phyloP scores from a whole-genome alignment of 1,140 invertebrate genomes.

The Solenopsis fugax region DNA sequence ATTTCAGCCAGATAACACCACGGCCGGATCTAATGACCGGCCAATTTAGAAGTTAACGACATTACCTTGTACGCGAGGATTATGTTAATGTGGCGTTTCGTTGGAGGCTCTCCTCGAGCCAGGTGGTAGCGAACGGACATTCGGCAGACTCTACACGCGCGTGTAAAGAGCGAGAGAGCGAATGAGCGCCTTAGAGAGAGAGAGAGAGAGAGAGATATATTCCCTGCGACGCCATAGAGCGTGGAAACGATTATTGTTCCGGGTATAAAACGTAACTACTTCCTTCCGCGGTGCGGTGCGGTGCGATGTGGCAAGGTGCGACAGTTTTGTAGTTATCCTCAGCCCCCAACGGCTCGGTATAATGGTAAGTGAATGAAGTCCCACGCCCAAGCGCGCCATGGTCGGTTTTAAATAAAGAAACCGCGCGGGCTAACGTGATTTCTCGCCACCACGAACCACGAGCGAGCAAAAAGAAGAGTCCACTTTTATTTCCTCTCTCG shows the following conservation, averaged over 20 bases:
- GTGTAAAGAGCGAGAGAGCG: neutral
- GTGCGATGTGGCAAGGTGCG: constrained; percentile 71
- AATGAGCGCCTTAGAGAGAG: constrained; percentile 36
- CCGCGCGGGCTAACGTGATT: constrained; percentile 68
- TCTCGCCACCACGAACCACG: constrained; percentile 43
- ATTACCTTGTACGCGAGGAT: constrained; percentile 69
- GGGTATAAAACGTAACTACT: constrained; percentile 82
- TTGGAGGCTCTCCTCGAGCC: constrained; percentile 53
- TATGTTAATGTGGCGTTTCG: constrained; percentile 74
- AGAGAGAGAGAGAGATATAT: constrained; percentile 26
- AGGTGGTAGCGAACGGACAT: neutral
- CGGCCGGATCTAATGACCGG: constrained; percentile 41
- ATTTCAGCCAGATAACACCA: constrained; percentile 60
- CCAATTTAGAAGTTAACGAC: constrained; percentile 72
- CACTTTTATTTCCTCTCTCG: constrained; percentile 21
- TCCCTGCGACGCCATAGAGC: constrained; percentile 67
- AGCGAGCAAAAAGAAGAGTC: neutral
- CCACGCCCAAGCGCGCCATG: constrained; percentile 66
- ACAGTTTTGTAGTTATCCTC: constrained; percentile 78
- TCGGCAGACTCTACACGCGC: neutral
- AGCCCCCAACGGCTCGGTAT: constrained; percentile 60
- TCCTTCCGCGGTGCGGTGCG: constrained; percentile 74
- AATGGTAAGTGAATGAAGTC: constrained; percentile 82
- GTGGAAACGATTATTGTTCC: constrained; percentile 80
- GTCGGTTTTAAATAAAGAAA: constrained; percentile 71